Evolutionary conservation across 2,888 invertebrate species (phyloP).

Genomic region (Chirona hameri): DNA sequence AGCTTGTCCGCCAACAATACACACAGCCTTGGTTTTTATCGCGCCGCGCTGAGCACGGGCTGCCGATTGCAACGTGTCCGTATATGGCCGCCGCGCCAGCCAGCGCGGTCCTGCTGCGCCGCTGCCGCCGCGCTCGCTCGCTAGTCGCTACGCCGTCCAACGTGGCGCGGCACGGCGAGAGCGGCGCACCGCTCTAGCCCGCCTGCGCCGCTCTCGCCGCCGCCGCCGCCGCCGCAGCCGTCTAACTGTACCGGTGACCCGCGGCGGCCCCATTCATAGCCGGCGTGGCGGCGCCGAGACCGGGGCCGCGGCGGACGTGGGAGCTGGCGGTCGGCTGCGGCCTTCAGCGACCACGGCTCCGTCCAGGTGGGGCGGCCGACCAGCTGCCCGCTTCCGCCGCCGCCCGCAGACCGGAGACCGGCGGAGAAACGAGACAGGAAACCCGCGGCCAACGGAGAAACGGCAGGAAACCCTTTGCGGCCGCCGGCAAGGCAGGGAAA

Average conservation of each 20-base stretch:
- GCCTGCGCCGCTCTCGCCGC: not conserved
- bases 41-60: not conserved
- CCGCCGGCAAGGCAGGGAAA: not conserved
- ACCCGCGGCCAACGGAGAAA: not conserved
- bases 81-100: no score
- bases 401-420: not conserved
- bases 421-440: not conserved
- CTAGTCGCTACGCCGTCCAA: no score
- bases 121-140: no score
- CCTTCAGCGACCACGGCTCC: not conserved
- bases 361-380: not conserved
- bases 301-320: slow-evolving; percentile 4
- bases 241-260: not conserved
- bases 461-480: not conserved
- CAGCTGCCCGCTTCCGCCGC: slow-evolving; percentile 9
- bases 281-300: not conserved
- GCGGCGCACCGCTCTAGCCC: not conserved
- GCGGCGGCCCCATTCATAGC: slow-evolving; percentile 24
- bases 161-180: no score
- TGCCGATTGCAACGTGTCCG: not conserved
- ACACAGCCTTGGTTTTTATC: slow-evolving; percentile 4
- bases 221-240: not conserved
- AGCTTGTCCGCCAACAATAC: not conserved
- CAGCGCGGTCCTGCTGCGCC: not conserved
- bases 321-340: not conserved